phyloP scores from a whole-genome alignment of 2,797 vertebrate genomes.

The Cheirogaleus major region DNA sequence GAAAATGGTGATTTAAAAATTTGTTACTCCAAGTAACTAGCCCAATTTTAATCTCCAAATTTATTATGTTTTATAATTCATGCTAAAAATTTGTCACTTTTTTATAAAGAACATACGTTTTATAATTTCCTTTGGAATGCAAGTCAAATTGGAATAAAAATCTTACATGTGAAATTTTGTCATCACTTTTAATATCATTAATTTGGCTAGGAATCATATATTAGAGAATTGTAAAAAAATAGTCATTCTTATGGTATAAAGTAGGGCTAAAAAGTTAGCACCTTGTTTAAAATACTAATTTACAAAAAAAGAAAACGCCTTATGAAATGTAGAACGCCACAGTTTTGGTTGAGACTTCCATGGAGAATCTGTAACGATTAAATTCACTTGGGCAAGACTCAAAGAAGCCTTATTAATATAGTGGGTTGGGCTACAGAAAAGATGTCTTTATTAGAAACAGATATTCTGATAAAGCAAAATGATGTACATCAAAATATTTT shows the following conservation, averaged over 20 bases:
- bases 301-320: background rate
- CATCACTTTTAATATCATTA: conserved; percentile 64
- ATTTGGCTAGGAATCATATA: background rate
- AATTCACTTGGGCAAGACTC: background rate
- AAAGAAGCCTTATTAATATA: background rate
- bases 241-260: background rate
- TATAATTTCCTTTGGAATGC: conserved; percentile 67
- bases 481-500: background rate
- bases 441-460: conserved; percentile 22
- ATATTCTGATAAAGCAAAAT: background rate
- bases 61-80: conserved; percentile 66
- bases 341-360: background rate
- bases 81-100: conserved; percentile 61
- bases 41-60: conserved; percentile 67
- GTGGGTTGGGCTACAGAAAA: background rate
- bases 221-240: conserved; percentile 18
- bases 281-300: background rate
- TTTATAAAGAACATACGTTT: conserved; percentile 60
- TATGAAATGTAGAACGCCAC: background rate
- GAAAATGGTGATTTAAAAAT: conserved; percentile 68
- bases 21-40: conserved; percentile 30
- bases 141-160: conserved; percentile 78
- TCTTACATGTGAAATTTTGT: conserved; percentile 38
- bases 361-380: background rate
- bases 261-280: background rate